Percentiles rank a stretch among this genome's conserved stretches.
These are phyloP conservation scores for Cataglyphis albicans DNA, from an alignment of 2,888 invertebrate genomes.

Conservation along the genomic window DNA sequence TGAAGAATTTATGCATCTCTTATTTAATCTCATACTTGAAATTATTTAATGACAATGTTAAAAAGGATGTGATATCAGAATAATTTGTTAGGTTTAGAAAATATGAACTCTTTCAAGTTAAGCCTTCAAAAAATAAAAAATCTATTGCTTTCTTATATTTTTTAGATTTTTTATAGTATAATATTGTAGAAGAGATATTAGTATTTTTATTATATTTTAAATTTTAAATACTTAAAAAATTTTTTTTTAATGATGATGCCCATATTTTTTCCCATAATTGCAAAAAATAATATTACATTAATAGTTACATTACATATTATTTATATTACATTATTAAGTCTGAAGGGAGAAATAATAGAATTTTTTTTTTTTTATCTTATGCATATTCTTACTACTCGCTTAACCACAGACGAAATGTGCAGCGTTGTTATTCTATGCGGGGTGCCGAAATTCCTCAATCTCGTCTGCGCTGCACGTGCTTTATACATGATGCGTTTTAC, in stretches of 20 bases:
- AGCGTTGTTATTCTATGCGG: constrained; percentile 23
- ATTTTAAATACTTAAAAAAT: neutral
- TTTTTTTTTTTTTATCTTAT: neutral
- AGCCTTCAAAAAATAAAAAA: neutral
- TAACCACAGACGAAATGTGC: neutral
- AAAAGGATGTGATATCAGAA: neutral
- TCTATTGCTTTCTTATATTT: neutral
- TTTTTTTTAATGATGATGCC: neutral
- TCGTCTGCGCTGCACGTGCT: constrained; percentile 55
- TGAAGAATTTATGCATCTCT: constrained; percentile 1
- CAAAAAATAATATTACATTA: neutral
- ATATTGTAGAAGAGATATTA: neutral
- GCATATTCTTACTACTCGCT: constrained; percentile 11
- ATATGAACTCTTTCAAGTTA: neutral
- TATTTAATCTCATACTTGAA: neutral
- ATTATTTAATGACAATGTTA: neutral
- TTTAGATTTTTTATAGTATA: neutral
- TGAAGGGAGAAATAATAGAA: neutral
- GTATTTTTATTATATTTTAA: neutral
- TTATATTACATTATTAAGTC: neutral
- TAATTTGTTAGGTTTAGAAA: neutral
- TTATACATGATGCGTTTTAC: constrained; percentile 59
- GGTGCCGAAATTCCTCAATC: constrained; percentile 13
- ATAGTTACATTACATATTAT: neutral
- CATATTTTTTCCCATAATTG: neutral